phyloP scores from a whole-genome alignment of 1,140 invertebrate species.

The Pseudomyrmex gracilis region DNA sequence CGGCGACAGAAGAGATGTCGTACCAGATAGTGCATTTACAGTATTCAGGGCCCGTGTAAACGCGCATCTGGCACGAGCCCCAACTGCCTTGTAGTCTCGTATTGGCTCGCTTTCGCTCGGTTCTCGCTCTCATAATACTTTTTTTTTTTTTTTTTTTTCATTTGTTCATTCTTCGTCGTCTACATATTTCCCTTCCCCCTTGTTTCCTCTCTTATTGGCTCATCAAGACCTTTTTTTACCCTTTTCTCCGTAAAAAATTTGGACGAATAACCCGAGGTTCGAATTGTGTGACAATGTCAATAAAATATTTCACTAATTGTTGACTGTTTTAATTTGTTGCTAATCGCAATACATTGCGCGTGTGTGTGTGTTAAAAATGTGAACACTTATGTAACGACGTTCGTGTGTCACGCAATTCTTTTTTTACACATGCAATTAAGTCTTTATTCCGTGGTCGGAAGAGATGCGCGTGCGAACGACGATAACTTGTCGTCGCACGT shows the following conservation, averaged over 20 bases:
- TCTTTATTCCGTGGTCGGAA: neutral
- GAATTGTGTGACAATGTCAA: neutral
- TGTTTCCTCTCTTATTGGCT: neutral
- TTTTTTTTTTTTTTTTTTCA: conserved; percentile 59
- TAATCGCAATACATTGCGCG: conserved; percentile 4
- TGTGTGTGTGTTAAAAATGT: conserved; percentile 23
- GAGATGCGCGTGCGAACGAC: neutral
- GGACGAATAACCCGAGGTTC: neutral
- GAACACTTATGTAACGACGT: conserved; percentile 48
- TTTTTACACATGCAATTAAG: neutral
- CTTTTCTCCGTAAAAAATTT: neutral
- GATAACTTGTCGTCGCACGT: no score
- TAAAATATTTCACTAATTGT: neutral
- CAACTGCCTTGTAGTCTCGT: conserved; percentile 85
- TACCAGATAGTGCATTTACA: conserved; percentile 99
- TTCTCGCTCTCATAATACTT: conserved; percentile 40
- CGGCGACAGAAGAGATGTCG: conserved; percentile 91
- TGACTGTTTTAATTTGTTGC: neutral
- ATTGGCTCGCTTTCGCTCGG: conserved; percentile 72
- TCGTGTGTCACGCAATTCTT: conserved; percentile 25
- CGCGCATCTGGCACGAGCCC: conserved; percentile 98
- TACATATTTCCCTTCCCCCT: neutral
- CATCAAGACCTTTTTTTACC: neutral
- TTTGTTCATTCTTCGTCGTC: neutral
- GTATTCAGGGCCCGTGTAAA: conserved; percentile 95